Evolutionary conservation across 2,888 invertebrate genomes (phyloP), one percentile per base, ranked within the genome.

Genomic region (Scrobipalpa atriplicella): DNA sequence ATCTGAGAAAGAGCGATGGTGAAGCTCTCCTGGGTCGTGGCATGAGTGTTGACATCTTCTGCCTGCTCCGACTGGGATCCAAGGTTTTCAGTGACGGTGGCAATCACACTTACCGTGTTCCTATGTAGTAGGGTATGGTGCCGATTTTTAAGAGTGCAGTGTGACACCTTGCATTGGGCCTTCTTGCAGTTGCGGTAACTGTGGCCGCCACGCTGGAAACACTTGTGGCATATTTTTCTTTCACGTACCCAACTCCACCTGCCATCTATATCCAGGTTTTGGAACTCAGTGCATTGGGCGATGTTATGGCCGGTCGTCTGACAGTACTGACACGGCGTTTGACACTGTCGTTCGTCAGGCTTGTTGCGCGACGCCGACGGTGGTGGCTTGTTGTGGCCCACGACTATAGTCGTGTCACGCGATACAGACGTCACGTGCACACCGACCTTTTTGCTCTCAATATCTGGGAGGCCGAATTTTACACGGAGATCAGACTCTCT

Each of bases 221-320:
- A 62, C n/a, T 19, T 18, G 5, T 29, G 18, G 19, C 62, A 43
- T 1, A 62, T 18, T 19, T 62, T 62, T 2, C 9, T 19, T 2
- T 62, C 62, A 13, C 11, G 41, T 7, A 41, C 9, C 62, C 47
- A 47, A 3, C 9, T 21, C 62, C 62, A 62, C 13, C 62, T 19
- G 10, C 43, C 47, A 21, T 62, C 62, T 16, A 62, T 16, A n/a
- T 19, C 9, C 7, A 62, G 10, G 0, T 8, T 0, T 18, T 58
- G 66, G 19, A 64, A 69, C 1, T 43, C 43, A 0, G 61, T 1
- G 47, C 67, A 69, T 2, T 43, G 3, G 0, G 0, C 13, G 29
- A 66, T 62, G 11, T 43, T 62, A 9, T 69, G 69, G 8, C 16
- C 51, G 16, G 6, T 18, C 16, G 51, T 6, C 18, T 51, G 18